A percentile compares a stretch with the other conserved stretches of the same genome.
These are phyloP conservation scores for Leucoraja erinaceus DNA, from an alignment of 2,113 vertebrate genomes.

Conservation along the genomic window DNA sequence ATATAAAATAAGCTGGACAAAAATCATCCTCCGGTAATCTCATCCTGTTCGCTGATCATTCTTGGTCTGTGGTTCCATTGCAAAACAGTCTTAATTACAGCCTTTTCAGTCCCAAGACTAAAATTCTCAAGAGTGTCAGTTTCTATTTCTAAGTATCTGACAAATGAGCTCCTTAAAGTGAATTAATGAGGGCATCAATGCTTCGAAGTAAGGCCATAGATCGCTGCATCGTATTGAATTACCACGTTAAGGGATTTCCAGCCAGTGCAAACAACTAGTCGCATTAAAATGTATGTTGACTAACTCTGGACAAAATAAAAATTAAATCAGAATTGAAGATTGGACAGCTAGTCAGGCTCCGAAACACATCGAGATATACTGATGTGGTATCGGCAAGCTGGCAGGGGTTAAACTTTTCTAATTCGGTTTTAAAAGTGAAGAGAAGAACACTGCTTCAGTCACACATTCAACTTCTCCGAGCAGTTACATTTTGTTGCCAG, in stretches of 20 bases:
- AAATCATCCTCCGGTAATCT: neutral
- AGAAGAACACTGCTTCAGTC: neutral
- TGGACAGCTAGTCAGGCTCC: neutral
- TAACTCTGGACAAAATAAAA: neutral
- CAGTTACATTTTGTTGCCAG: neutral
- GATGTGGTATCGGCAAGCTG: neutral
- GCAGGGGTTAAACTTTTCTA: neutral
- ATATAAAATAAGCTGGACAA: neutral
- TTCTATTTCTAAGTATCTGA: neutral
- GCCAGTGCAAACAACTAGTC: neutral
- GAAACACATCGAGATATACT: neutral
- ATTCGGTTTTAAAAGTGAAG: neutral
- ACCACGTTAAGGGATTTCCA: neutral
- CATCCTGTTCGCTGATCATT: neutral
- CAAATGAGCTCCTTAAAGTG: constrained; percentile 27
- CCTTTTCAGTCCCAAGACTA: neutral
- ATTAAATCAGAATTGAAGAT: neutral
- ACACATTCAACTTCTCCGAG: neutral
- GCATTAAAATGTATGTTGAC: neutral
- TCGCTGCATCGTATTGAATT: neutral
- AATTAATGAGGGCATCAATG: neutral
- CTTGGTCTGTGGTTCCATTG: neutral
- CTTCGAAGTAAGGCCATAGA: neutral
- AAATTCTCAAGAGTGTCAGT: neutral
- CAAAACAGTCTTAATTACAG: neutral